These are phyloP conservation scores for Synergus laeviventris DNA, from an alignment of 2,888 invertebrate species.

Conservation along the genomic window DNA sequence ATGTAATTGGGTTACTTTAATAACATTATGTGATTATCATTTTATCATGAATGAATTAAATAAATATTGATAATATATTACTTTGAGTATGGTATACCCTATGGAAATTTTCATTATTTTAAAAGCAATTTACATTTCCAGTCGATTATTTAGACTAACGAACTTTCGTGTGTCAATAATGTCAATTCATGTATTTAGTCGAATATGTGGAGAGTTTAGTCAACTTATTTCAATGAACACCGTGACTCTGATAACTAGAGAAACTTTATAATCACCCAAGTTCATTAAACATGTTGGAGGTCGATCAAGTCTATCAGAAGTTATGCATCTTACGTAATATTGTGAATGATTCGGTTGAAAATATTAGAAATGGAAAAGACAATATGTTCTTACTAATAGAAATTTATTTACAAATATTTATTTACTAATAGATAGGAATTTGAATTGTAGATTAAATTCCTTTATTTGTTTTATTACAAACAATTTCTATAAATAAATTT, in stretches of 20 bases:
- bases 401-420: too few species aligned
- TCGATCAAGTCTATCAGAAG: background rate
- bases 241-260: background rate
- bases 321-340: background rate
- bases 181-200: background rate
- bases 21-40: constrained; percentile 74
- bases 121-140: background rate
- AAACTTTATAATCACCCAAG: background rate
- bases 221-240: background rate
- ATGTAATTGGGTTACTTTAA: constrained; percentile 66
- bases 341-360: background rate
- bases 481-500: too few species aligned
- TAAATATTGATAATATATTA: constrained; percentile 69
- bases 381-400: too few species aligned
- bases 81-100: constrained; percentile 42
- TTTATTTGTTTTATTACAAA: too few species aligned
- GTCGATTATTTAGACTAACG: background rate
- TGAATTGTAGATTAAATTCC: too few species aligned
- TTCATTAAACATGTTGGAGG: background rate
- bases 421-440: too few species aligned
- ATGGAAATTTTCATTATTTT: background rate
- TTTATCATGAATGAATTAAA: constrained; percentile 71
- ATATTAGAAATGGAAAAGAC: too few species aligned
- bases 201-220: background rate
- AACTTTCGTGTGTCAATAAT: background rate